Percentiles rank a stretch among this genome's conserved stretches.
Conservation (phyloP, 2,888 invertebrate species). For the Polydrusus cervinus region DNA sequence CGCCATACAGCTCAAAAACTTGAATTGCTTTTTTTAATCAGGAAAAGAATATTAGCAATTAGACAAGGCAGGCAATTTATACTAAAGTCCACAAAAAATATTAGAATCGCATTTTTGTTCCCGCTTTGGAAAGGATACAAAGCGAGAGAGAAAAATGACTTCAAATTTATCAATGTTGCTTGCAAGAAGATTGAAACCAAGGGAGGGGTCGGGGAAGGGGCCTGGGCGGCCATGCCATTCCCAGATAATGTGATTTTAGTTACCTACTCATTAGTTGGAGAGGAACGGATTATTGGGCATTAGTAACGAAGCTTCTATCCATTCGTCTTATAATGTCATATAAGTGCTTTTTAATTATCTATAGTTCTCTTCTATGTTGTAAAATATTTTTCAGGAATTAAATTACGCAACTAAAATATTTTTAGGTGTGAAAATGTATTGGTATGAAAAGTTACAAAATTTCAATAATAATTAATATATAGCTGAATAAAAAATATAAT, state of each 20-base stretch:
- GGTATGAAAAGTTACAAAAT: no score
- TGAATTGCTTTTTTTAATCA: constrained; percentile 53
- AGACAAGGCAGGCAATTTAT: constrained; percentile 55
- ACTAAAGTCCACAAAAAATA: constrained; percentile 60
- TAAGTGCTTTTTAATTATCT: constrained; percentile 49
- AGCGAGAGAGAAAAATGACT: constrained; percentile 74
- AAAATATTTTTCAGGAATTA: constrained; percentile 3
- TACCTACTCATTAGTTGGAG: constrained; percentile 67
- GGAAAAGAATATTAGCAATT: constrained; percentile 55
- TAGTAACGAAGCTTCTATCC: constrained; percentile 48
- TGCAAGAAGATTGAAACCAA: constrained; percentile 70
- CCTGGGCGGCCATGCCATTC: constrained; percentile 62
- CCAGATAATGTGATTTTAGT: constrained; percentile 70
- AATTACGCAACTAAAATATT: neutral
- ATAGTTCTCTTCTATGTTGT: neutral
- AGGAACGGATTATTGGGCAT: constrained; percentile 58
- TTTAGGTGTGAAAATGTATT: neutral
- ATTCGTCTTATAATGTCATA: constrained; percentile 30
- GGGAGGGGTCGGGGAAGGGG: constrained; percentile 62
- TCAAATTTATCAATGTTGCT: constrained; percentile 73
- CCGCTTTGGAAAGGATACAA: constrained; percentile 68
- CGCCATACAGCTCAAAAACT: constrained; percentile 44
- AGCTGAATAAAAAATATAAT: no score
- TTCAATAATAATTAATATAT: no score
- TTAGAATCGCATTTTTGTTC: constrained; percentile 68